Evolutionary conservation across 1,140 invertebrate genomes (phyloP).

Genomic region (Plectus sambesii): DNA sequence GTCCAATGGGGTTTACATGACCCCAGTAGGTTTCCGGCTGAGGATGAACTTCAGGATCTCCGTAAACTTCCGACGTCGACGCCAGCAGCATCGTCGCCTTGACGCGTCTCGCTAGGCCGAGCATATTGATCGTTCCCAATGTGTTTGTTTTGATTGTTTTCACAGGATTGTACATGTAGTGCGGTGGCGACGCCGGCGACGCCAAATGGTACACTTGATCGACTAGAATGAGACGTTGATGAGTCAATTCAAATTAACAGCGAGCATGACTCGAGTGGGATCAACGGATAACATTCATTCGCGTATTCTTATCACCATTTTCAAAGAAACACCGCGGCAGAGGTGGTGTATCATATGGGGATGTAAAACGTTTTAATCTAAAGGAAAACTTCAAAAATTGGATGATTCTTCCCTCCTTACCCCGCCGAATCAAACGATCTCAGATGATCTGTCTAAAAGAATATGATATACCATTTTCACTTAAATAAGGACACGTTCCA

Average conservation of each 20-base stretch:
- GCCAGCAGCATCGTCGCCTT: constrained; percentile 81
- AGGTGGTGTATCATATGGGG: no score
- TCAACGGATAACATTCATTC: no score
- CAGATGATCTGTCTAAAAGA: no score
- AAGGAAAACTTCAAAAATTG: no score
- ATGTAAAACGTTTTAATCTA: no score
- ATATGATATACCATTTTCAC: no score
- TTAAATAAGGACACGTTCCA: no score
- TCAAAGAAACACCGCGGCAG: no score
- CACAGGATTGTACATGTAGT: constrained; percentile 97
- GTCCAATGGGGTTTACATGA: constrained; percentile 90
- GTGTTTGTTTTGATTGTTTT: constrained; percentile 98
- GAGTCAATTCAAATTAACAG: not conserved
- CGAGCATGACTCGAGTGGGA: no score
- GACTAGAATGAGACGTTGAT: constrained; percentile 50
- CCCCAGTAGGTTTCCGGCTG: constrained; percentile 91
- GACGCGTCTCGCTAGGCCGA: constrained; percentile 80
- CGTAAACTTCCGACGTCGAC: constrained; percentile 93
- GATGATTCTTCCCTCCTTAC: no score
- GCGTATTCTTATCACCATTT: no score
- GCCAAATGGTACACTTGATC: constrained; percentile 97
- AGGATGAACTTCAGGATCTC: constrained; percentile 82
- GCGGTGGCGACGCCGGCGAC: constrained; percentile 86
- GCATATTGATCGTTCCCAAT: constrained; percentile 92
- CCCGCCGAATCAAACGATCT: no score